Conservation (phyloP, 2,888 invertebrate species). For the Lasioglossum marginatum region DNA sequence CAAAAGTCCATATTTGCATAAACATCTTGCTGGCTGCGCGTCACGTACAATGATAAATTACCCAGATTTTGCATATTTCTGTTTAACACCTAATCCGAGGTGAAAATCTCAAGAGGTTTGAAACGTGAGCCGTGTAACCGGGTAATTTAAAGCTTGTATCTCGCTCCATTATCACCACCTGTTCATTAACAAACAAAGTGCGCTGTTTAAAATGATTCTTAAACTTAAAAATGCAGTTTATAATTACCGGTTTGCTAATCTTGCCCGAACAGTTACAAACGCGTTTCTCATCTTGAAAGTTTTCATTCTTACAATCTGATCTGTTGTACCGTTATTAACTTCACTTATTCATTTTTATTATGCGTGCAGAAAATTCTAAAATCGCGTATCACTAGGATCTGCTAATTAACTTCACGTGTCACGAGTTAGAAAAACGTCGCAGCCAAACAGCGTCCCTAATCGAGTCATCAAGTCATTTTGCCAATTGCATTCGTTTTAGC, state of each 20-base stretch:
- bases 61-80: constrained; percentile 6
- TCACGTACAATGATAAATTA: background rate
- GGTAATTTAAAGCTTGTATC: constrained; percentile 1
- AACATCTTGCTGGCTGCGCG: constrained; percentile 4
- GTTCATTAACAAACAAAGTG: constrained; percentile 4
- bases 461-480: background rate
- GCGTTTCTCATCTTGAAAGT: background rate
- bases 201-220: background rate
- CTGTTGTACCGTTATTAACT: background rate
- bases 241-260: background rate
- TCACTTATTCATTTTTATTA: background rate
- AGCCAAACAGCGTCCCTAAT: background rate
- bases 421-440: background rate
- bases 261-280: background rate
- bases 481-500: background rate
- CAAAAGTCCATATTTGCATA: constrained; percentile 4
- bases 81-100: constrained; percentile 1
- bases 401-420: background rate
- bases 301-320: background rate
- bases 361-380: background rate
- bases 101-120: background rate
- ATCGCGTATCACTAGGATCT: background rate
- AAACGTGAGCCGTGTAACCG: background rate
- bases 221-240: background rate
- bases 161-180: background rate